Evolutionary conservation across 2,888 invertebrate species (phyloP).

Genomic region (Noctuana brunneofusca): DNA sequence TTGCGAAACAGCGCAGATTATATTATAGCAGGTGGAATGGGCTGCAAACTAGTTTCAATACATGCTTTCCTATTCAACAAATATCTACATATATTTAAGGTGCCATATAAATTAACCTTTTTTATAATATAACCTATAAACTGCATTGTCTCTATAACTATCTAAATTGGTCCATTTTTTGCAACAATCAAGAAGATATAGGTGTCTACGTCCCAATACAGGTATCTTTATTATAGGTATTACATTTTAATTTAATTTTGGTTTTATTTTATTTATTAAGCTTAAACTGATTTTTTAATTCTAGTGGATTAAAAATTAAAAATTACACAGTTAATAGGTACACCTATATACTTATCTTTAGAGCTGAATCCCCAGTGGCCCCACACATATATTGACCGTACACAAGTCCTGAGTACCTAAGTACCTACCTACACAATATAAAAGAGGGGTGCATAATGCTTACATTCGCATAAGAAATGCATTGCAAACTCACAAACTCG

Average conservation of each 20-base stretch:
- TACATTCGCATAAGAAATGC: conserved; percentile 33
- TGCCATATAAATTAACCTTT: background rate
- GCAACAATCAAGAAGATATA: background rate
- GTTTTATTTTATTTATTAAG: too few species aligned
- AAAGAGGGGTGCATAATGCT: conserved; percentile 24
- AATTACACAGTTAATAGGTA: too few species aligned
- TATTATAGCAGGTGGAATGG: conserved; percentile 79
- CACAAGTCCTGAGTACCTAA: too few species aligned
- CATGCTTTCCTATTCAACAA: conserved; percentile 51
- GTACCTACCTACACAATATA: background rate
- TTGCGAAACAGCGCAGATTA: conserved; percentile 83
- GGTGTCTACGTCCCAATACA: too few species aligned
- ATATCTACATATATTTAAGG: background rate
- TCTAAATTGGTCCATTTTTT: too few species aligned
- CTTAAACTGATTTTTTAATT: too few species aligned
- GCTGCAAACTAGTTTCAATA: conserved; percentile 78
- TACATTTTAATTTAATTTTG: too few species aligned
- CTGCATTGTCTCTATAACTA: background rate
- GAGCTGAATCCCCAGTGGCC: too few species aligned
- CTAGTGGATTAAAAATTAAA: too few species aligned
- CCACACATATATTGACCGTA: too few species aligned
- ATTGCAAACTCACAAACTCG: conserved; percentile 52
- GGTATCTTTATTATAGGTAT: too few species aligned
- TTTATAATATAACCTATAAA: background rate
- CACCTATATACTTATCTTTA: too few species aligned